Conservation (phyloP, 2,888 invertebrate species). For the Caenorhabditis panamensis region DNA sequence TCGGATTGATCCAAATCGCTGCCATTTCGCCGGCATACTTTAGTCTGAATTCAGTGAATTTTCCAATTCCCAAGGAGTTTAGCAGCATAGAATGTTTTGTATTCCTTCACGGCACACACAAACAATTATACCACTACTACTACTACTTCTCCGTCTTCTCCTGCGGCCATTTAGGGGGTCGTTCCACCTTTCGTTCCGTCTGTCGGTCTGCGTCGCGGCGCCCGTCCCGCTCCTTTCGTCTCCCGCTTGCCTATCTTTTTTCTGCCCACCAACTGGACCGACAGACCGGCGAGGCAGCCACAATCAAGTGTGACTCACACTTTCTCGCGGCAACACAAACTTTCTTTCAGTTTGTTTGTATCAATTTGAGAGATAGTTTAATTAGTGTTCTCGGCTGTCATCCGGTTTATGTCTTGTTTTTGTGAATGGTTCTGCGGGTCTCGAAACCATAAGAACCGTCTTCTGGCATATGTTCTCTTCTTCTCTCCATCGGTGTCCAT, state of each 20-base stretch:
- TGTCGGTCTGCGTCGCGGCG: conserved; percentile 26
- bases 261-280: conserved; percentile 33
- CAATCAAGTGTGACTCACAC: conserved; percentile 31
- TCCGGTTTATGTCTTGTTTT: neutral
- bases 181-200: conserved; percentile 30
- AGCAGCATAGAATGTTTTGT: conserved; percentile 7
- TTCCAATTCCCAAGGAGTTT: conserved; percentile 11
- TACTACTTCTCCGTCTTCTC: conserved; percentile 26
- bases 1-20: neutral
- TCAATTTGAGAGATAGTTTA: neutral
- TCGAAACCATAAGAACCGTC: no score
- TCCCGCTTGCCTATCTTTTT: conserved; percentile 33
- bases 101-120: conserved; percentile 11
- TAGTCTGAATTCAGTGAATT: no score
- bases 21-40: no score
- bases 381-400: neutral
- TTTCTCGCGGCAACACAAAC: conserved; percentile 3
- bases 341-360: conserved; percentile 11
- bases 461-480: no score
- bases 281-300: conserved; percentile 17
- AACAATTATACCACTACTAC: conserved; percentile 42
- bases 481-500: no score
- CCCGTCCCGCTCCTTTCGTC: neutral
- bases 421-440: no score
- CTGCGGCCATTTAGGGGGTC: conserved; percentile 49